Base-by-base conservation (phyloP, 1,140 invertebrate species). In the Drosophila erecta region DNA sequence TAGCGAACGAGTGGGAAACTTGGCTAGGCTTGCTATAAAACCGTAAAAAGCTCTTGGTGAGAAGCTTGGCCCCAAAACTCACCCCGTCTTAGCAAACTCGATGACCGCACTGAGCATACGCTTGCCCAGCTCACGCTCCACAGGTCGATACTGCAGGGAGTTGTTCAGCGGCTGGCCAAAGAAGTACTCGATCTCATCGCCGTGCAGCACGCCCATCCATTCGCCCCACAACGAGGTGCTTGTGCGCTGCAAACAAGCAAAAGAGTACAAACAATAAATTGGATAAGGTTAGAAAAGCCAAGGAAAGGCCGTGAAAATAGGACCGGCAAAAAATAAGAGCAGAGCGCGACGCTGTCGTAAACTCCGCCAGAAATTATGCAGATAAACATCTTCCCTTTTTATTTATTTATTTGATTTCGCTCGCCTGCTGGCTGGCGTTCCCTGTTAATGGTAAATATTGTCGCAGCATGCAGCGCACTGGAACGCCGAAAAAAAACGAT, bases 161-260 rank as follows among this genome's bases (percentile, higher is more conserved):
- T 94, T 94, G 93, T 98, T 97, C 57, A 98, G 93, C 4, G 97
- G 97, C 92, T 97, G 96, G 15, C 98, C 98, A 87, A 99, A 99
- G 55, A 98, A 96, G 93, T 98, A 99, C 93, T 98, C 97, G 80
- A 99, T 97, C 93, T 99, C 98, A 90, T 99, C 98, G 3, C 97
- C 98, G 86, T 99, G 98, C 94, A 99, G 96, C 43, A 98, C 97
- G 0, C 98, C 98, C 97, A 99, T 98, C 98, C 98, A 99, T 90
- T 97, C 95, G 15, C 97, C 98, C 98, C 98, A 99, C 24, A 97
- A 94, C 87, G 96, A 97, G 11, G 95, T 96, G 84, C 96, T 96
- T 11, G 96, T 97, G 74, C 97, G 95, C 95, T 98, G 95, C 8
- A 96, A 92, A 59, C 7, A 8, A 30, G 30, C 30, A 59, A 22